Percentiles rank a stretch among this genome's conserved stretches.
These are phyloP conservation scores for Cyclargus thomasi DNA, from an alignment of 1,140 invertebrate species.

Conservation along the genomic window DNA sequence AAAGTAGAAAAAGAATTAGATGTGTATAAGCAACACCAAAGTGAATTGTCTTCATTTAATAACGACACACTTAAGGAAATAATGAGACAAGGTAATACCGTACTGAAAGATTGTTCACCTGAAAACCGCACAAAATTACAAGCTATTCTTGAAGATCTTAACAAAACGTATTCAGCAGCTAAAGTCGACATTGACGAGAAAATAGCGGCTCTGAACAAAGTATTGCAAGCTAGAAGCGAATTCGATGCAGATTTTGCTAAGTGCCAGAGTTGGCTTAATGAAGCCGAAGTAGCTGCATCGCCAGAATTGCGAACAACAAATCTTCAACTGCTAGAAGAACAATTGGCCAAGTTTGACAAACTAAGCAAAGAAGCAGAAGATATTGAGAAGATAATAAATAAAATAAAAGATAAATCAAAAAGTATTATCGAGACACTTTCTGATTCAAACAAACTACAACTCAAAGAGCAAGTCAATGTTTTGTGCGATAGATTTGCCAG, in stretches of 20 bases:
- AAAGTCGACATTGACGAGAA: conserved; percentile 84
- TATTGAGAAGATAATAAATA: conserved; percentile 82
- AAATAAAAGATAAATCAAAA: conserved; percentile 86
- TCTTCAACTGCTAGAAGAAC: conserved; percentile 88
- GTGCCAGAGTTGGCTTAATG: conserved; percentile 89
- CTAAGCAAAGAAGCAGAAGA: conserved; percentile 84
- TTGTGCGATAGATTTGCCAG: conserved; percentile 85
- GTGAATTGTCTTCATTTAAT: conserved; percentile 86
- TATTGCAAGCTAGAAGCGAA: conserved; percentile 83
- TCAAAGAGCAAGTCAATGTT: conserved; percentile 85
- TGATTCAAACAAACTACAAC: conserved; percentile 87
- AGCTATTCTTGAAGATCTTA: conserved; percentile 80
- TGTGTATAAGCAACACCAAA: conserved; percentile 83
- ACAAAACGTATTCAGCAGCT: conserved; percentile 81
- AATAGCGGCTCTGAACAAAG: conserved; percentile 81
- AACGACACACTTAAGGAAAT: conserved; percentile 85
- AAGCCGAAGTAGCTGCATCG: conserved; percentile 89
- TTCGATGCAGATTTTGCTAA: conserved; percentile 89
- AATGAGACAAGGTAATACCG: conserved; percentile 82
- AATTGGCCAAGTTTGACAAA: conserved; percentile 88
- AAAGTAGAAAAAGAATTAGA: conserved; percentile 87
- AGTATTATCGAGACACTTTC: conserved; percentile 86
- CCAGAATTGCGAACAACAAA: conserved; percentile 85
- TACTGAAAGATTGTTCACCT: conserved; percentile 88
- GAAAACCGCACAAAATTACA: conserved; percentile 81